Evolutionary conservation across 2,888 invertebrate species (phyloP).

Genomic region (Netelia virgata): DNA sequence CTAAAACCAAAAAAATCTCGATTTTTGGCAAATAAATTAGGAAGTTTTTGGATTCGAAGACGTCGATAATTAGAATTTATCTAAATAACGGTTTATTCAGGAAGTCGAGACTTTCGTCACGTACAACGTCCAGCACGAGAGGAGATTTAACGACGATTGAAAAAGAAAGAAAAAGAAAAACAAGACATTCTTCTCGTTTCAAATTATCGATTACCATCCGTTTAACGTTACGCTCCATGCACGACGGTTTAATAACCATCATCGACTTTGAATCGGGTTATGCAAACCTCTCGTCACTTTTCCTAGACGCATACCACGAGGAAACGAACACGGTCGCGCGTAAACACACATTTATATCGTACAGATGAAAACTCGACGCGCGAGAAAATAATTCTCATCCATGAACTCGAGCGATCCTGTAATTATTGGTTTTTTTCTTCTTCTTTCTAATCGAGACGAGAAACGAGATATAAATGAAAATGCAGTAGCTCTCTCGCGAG

Average conservation of each 20-base stretch:
- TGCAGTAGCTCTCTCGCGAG: slow-evolving; percentile 36
- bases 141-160: neutral
- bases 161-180: neutral
- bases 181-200: neutral
- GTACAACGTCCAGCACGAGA: neutral
- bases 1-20: too few species aligned
- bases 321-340: slow-evolving; percentile 47
- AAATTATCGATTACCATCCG: slow-evolving; percentile 43
- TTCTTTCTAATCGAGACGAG: slow-evolving; percentile 11
- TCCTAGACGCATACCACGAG: slow-evolving; percentile 44
- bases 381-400: slow-evolving; percentile 24
- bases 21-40: neutral
- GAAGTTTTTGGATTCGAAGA: neutral
- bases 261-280: slow-evolving; percentile 53
- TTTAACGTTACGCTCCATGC: slow-evolving; percentile 48
- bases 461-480: slow-evolving; percentile 61
- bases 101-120: slow-evolving; percentile 1
- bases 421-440: neutral
- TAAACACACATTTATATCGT: neutral
- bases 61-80: neutral
- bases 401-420: slow-evolving; percentile 12
- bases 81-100: neutral
- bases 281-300: slow-evolving; percentile 57
- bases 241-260: slow-evolving; percentile 59
- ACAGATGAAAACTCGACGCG: neutral